Conservation (phyloP, 1,140 invertebrate genomes). For the Steinernema khuongi region DNA sequence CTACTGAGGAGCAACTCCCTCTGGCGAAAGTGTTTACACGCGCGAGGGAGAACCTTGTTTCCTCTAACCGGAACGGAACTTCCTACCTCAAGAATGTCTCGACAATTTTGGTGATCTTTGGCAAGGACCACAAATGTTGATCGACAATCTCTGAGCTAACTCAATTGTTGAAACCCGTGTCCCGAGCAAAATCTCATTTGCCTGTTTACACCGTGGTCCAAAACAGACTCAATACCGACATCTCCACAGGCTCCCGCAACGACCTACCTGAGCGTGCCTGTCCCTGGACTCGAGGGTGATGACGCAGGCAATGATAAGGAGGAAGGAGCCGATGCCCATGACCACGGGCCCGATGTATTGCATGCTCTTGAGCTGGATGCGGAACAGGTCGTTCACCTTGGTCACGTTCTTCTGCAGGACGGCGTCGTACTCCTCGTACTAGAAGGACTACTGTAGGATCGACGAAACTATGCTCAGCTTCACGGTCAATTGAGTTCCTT, state of each 20-base stretch:
- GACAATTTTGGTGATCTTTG: too few species aligned
- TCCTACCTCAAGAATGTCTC: too few species aligned
- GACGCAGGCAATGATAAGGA: constrained; percentile 56
- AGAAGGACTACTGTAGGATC: background rate
- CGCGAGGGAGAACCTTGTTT: too few species aligned
- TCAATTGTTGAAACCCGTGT: too few species aligned
- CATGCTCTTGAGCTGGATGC: constrained; percentile 46
- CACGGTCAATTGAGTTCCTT: constrained; percentile 21
- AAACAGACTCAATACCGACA: too few species aligned
- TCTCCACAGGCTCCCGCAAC: background rate
- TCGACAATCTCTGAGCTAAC: too few species aligned
- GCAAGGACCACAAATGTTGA: too few species aligned
- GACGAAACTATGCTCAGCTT: background rate
- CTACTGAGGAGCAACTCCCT: too few species aligned
- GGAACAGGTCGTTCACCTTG: constrained; percentile 18
- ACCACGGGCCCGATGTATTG: constrained; percentile 57
- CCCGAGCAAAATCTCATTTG: too few species aligned
- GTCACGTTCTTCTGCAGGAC: constrained; percentile 22
- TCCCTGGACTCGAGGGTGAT: constrained; percentile 54
- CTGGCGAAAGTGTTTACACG: too few species aligned
- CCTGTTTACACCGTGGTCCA: too few species aligned
- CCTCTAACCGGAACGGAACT: too few species aligned
- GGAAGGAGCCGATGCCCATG: constrained; percentile 53
- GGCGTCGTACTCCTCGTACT: constrained; percentile 28
- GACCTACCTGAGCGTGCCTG: constrained; percentile 52